Base-by-base conservation (phyloP, 2,113 vertebrate species). In the Lampris incognitus region DNA sequence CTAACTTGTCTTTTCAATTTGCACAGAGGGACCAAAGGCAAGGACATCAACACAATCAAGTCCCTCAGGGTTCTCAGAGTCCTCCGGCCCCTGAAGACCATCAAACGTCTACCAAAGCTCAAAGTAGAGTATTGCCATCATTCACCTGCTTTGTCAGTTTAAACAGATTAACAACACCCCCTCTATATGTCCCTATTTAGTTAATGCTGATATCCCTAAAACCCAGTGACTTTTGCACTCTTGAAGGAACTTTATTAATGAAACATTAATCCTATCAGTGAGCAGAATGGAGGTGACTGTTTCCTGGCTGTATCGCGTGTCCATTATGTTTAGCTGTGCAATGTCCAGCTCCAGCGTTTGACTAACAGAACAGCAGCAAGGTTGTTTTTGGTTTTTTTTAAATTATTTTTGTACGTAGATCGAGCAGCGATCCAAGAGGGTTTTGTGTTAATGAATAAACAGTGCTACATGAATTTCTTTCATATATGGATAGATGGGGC, bases 41-140 rank as follows among this genome's bases (percentile, higher is more conserved):
- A 99, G 88, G 98, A 99, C 92, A 97, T 99, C 94, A 99, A 96
- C 94, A 99, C 98, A 52, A 99, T 99, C 92, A 99, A 99, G 91
- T 99, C 98, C 4, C 95, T 99, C 87, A 90, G 98, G 46, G 98
- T 99, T 9, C 95, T 99, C 39, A 87, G 98, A 0, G 98, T 99
- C 61, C 92, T 99, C 57, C 89, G 98, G 52, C 98, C 98, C 0
- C 93, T 99, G 84, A 99, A 99, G 93, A 99, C 98, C 87, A 99
- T 99, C 80, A 99, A 99, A 76, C 87, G 97, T 0, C 95, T 99
- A 62, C 98, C 98, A 40, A 99, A 99, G 71, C 93, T 99, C 36
- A 99, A 99, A 97, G 98, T 99, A 83, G 46, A 9, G 59, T 70
- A 9, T 84, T 58, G 4, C 37, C 8, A 51, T 38, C 73, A 46